Conservation (phyloP, 2,113 vertebrate species). For the Ptilonorhynchus violaceus region DNA sequence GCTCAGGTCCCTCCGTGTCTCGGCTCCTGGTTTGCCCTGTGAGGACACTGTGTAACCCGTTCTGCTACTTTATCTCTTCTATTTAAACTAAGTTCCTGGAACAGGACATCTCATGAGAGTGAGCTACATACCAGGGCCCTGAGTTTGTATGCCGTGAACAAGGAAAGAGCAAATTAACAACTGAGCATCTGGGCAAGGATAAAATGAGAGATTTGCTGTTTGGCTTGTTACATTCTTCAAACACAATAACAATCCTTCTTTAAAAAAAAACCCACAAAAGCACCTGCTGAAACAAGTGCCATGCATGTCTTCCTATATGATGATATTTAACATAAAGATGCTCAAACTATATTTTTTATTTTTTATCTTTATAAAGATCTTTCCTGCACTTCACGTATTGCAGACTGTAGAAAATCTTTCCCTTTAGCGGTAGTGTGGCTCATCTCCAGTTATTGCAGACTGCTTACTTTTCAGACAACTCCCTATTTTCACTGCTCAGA, state of each 20-base stretch:
- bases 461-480: not conserved
- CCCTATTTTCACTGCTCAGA: not conserved
- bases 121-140: not conserved
- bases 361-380: not conserved
- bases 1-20: not conserved
- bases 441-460: not conserved
- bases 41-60: not conserved
- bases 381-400: rapidly evolving
- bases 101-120: not conserved
- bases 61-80: not conserved
- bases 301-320: not conserved
- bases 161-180: not conserved
- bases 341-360: not conserved
- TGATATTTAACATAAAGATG: not conserved
- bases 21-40: not conserved
- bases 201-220: not conserved
- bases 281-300: not conserved
- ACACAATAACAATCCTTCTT: not conserved
- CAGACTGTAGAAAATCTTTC: not conserved
- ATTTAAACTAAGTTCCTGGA: not conserved
- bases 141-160: not conserved
- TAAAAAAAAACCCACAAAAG: not conserved
- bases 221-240: not conserved
- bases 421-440: not conserved
- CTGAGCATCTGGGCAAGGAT: not conserved